phyloP scores from a whole-genome alignment of 2,888 invertebrate genomes.

The Helobdella robusta region DNA sequence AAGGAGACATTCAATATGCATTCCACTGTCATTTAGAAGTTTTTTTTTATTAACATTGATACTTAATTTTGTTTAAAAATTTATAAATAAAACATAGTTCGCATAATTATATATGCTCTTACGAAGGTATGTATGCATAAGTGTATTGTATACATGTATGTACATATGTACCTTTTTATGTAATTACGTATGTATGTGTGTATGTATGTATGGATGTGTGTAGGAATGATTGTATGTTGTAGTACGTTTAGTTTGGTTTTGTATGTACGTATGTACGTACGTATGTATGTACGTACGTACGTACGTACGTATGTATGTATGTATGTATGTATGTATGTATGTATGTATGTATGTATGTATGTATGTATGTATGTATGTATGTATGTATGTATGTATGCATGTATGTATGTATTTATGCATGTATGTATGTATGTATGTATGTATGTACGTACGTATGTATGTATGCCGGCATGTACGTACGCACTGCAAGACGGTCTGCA shows the following conservation, averaged over 20 bases:
- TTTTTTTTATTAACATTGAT: too few relatives aligned
- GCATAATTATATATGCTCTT: not conserved
- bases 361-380: not conserved
- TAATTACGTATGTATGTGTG: not conserved
- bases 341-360: constrained; percentile 2
- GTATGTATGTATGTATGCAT: too few relatives aligned
- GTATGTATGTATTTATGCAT: too few relatives aligned
- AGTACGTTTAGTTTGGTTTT: constrained; percentile 9
- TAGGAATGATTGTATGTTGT: not conserved
- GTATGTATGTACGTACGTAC: constrained; percentile 4
- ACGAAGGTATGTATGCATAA: not conserved
- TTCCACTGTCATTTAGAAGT: too few relatives aligned
- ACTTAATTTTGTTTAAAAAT: not conserved
- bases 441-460: too few relatives aligned
- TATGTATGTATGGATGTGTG: constrained; percentile 10
- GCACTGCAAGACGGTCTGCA: too few relatives aligned
- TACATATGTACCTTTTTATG: not conserved
- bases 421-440: too few relatives aligned
- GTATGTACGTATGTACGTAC: constrained; percentile 3
- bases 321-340: not conserved
- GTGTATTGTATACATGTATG: not conserved
- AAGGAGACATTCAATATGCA: too few relatives aligned
- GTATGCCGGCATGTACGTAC: too few relatives aligned
- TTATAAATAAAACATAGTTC: not conserved
- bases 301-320: constrained; percentile 1